Percentiles rank a stretch among this genome's conserved stretches.
phyloP scores from a whole-genome alignment of 2,797 vertebrate genomes.

The Mormyrus hasselquistii region DNA sequence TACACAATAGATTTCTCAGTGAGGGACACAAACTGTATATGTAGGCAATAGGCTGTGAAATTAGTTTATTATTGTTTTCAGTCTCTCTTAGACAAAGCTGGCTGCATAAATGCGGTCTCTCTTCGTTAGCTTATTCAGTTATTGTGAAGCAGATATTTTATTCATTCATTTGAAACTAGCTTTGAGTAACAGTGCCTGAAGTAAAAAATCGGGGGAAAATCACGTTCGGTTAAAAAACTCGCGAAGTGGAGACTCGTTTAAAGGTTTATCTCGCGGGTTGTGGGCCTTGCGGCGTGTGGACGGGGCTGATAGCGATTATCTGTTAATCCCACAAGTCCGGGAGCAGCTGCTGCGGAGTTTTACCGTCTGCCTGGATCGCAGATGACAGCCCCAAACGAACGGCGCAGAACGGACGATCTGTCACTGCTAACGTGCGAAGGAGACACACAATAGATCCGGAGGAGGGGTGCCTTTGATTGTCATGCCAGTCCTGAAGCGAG shows the following conservation, averaged over 20 bases:
- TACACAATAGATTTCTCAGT: not conserved
- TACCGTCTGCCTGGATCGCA: slow-evolving; percentile 15
- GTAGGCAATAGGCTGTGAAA: not conserved
- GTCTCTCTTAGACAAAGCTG: not conserved
- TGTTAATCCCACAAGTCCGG: not conserved
- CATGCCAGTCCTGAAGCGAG: slow-evolving; percentile 2
- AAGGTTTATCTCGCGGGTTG: slow-evolving; percentile 15
- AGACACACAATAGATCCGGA: not conserved
- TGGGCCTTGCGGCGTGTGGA: slow-evolving; percentile 10
- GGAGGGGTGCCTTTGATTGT: not conserved
- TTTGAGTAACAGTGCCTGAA: slow-evolving; percentile 12
- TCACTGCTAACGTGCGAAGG: slow-evolving; percentile 20
- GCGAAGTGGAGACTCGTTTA: not conserved
- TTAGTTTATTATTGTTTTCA: not conserved
- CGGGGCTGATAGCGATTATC: slow-evolving; percentile 25
- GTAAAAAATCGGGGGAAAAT: not conserved
- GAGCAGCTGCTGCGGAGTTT: not conserved
- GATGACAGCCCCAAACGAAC: not conserved
- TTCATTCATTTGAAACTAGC: not conserved
- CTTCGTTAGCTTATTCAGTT: not conserved
- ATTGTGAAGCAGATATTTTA: not conserved
- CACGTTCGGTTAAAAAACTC: not conserved
- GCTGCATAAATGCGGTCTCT: not conserved
- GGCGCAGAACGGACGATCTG: slow-evolving; percentile 17
- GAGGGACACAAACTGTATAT: not conserved